Percentiles rank a stretch among this genome's conserved stretches.
phyloP scores from a whole-genome alignment of 2,113 vertebrate genomes.

The Anoura caudifer region DNA sequence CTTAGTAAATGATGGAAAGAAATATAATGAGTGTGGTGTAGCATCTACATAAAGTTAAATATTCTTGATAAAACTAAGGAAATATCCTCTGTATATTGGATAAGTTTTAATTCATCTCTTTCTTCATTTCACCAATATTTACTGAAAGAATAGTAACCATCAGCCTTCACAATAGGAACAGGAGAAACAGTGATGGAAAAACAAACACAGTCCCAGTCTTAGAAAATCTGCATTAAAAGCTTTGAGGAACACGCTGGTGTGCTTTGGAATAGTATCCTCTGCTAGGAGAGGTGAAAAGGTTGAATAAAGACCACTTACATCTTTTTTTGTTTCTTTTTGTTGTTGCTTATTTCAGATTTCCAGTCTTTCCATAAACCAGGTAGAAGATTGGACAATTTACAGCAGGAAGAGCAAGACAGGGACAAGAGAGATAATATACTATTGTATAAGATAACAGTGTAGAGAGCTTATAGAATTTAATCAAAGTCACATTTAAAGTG shows the following conservation, averaged over 20 bases:
- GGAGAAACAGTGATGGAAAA: not conserved
- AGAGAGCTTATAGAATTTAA: not conserved
- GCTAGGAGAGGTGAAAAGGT: not conserved
- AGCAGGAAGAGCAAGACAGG: not conserved
- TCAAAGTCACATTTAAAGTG: not conserved
- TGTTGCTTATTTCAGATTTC: not conserved
- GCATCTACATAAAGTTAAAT: not conserved
- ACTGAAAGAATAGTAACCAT: not conserved
- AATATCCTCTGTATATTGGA: not conserved
- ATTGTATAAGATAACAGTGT: not conserved
- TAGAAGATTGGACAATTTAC: not conserved
- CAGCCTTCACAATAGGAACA: not conserved
- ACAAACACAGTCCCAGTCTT: not conserved
- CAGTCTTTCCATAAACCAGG: not conserved
- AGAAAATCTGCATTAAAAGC: not conserved
- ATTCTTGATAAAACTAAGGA: not conserved
- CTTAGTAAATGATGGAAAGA: not conserved
- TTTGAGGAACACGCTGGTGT: not conserved
- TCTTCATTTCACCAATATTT: not conserved
- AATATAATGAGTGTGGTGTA: not conserved
- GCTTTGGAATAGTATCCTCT: not conserved
- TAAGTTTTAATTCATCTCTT: not conserved
- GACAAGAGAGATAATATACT: not conserved
- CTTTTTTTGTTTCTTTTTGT: not conserved
- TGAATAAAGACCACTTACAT: not conserved